Evolutionary conservation across 2,113 vertebrate genomes (phyloP), one percentile per base, ranked within the genome.

Genomic region (Telmatochromis sp.): DNA sequence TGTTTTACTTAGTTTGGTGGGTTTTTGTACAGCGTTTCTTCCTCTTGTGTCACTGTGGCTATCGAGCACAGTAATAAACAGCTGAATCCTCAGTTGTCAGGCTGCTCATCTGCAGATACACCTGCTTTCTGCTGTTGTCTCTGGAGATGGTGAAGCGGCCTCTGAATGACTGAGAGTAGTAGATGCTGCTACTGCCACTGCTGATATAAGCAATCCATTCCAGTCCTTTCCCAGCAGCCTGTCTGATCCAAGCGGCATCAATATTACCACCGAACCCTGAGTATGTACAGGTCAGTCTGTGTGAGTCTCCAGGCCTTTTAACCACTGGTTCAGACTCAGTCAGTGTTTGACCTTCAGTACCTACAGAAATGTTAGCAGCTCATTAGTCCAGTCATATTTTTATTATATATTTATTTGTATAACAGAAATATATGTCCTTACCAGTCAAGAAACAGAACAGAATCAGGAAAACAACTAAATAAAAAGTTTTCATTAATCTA

Each of bases 181-280:
- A 21, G 51, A 9, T 49, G 7, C 2, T 4, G 7, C 7, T 8
- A 1, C 1, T 53, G 1, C 9, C 5, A 21, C 9, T 3, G 2
- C 2, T 7, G 15, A 49, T 49, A 2, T 4, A 49, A 35, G 53
- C 5, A 0, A 54, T 0, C 53, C 53, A 23, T 0, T 54, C 53
- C 0, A 55, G 53, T 23, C 6, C 53, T 7, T 23, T 23, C 0
- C 53, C 53, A 13, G 53, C 7, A 37, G 0, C 21, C 21, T 55
- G 11, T 26, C 54, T 55, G 54, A 26, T 0, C 55, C 55, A 58
- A 28, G 4, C 21, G 0, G 2, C 3, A 21, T 53, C 0, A 53
- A 21, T 23, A 55, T 6, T 0, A 13, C n/a, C 0, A 0, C 53
- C 0, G 0, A 55, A 58, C 26, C 55, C 55, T 17, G 55, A 58